These are phyloP conservation scores for Hedya salicella DNA, from an alignment of 2,888 invertebrate species.

Conservation along the genomic window DNA sequence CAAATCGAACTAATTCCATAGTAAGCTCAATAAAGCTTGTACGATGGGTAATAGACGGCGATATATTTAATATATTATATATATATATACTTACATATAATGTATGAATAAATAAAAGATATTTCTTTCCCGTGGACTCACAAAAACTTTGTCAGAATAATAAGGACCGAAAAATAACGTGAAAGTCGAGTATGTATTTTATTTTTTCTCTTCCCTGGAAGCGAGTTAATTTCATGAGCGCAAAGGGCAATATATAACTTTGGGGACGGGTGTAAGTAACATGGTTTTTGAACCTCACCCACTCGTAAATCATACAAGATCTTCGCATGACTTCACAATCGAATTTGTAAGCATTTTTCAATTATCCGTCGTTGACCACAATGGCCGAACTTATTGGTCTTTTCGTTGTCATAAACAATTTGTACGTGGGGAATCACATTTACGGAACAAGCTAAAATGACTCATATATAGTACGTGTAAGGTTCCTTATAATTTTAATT, in stretches of 20 bases:
- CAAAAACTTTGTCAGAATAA: constrained; percentile 3
- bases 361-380: constrained; percentile 83
- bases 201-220: constrained; percentile 28
- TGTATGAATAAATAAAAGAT: not conserved
- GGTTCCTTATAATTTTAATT: constrained; percentile 45
- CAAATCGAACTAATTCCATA: too few relatives aligned
- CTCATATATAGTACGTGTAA: constrained; percentile 28
- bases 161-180: constrained; percentile 3
- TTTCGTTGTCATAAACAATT: constrained; percentile 76
- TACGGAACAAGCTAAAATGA: constrained; percentile 51
- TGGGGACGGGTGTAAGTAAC: constrained; percentile 55
- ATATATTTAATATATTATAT: too few relatives aligned
- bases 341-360: constrained; percentile 82
- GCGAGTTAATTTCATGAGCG: constrained; percentile 44
- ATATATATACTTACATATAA: too few relatives aligned
- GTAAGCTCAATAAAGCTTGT: too few relatives aligned
- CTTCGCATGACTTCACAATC: constrained; percentile 75
- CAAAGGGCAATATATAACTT: constrained; percentile 57
- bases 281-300: constrained; percentile 64
- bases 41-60: too few relatives aligned
- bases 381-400: constrained; percentile 75
- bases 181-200: constrained; percentile 24
- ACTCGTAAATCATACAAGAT: constrained; percentile 76
- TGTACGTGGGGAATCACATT: constrained; percentile 57
- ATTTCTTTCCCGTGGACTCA: not conserved